Base-by-base conservation (phyloP, 2,888 invertebrate species). In the Coleophora deauratella region DNA sequence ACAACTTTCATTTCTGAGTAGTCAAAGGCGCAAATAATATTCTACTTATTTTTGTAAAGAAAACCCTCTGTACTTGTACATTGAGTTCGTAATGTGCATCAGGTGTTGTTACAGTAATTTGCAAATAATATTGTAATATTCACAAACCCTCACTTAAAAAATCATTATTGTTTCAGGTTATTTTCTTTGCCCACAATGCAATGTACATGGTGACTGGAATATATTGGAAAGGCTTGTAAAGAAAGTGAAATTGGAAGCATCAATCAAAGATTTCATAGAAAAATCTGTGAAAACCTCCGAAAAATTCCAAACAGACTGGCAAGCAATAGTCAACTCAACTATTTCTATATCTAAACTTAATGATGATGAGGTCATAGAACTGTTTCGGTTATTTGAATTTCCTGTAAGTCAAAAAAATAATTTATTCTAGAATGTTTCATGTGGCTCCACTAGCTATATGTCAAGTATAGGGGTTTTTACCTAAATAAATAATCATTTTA, bases 101-200 rank as follows among this genome's bases (percentile, higher is more conserved):
- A n/a, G n/a, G n/a, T n/a, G n/a, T n/a, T n/a, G n/a, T n/a, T n/a
- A n/a, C n/a, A n/a, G n/a, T 31, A 31, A 3, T n/a, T 21, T 3
- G 21, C 21, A 21, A 21, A 6, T 21, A 21, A 21, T 21, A 21
- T 21, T 6, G 3, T 21, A 3, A 31, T 31, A 11, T 3, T 9
- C 9, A 28, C 28, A 28, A 9, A 28, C 9, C 28, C 28, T 8
- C 28, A 28, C n/a, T n/a, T n/a, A n/a, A 31, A 31, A n/a, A 31
- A 31, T 21, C 11, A 39, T 41, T 41, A 15, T 41, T 15, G 33
- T 78, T 85, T 8, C 63, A 93, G 93, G 93, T 39, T 89, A 88
- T 54, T 93, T 92, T 60, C 61, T 90, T 37, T 94, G 94, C 58
- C 88, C 90, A 15, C 87, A 80, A 48, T 93, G 93, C 60, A 89